Base-by-base conservation (phyloP, 2,797 vertebrate species). In the Trachops cirrhosus region DNA sequence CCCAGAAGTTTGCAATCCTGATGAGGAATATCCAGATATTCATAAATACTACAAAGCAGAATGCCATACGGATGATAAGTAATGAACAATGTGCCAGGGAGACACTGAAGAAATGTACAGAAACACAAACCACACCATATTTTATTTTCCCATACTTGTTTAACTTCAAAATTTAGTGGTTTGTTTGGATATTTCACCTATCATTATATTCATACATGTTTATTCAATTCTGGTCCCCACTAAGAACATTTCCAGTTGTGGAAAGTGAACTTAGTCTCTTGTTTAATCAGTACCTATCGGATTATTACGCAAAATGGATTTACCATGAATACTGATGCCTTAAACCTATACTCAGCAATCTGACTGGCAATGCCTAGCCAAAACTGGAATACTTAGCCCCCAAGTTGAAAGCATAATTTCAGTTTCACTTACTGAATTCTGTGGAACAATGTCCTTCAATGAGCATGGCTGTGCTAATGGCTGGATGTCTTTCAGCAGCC, bases 391-490 rank as follows among this genome's bases (percentile, higher is more conserved):
- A 79, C 34, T 57, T 77, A 87, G 67, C 7, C 3, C 52, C 44
- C 0, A 93, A 83, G 18, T 57, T 92, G 22, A 93, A 90, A 64
- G 75, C 48, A 15, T 74, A 48, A 86, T 57, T 67, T 3, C 77
- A 39, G 24, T 92, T 77, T 87, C 70, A 98, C 98, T 98, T 97
- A 99, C 98, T 70, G 97, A 96, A 95, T 97, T 97, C 96, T 95
- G 98, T 86, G 99, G 99, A 98, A 98, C 97, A 84, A 99, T 84
- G 96, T 98, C 98, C 96, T 98, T 98, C 96, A 99, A 18, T 8
- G 98, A 98, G 68, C 98, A 99, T 9, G 3, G 96, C 8, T 98
- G 59, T 52, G 98, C 98, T 97, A 98, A 97, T 5, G 98, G 98
- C 83, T 97, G 98, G 89, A 98, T 5, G 9, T 93, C 84, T 88